A percentile compares a stretch with the other conserved stretches of the same genome.
Evolutionary conservation across 2,113 vertebrate species (phyloP).

Genomic region (Campylorhamphus procurvoides): DNA sequence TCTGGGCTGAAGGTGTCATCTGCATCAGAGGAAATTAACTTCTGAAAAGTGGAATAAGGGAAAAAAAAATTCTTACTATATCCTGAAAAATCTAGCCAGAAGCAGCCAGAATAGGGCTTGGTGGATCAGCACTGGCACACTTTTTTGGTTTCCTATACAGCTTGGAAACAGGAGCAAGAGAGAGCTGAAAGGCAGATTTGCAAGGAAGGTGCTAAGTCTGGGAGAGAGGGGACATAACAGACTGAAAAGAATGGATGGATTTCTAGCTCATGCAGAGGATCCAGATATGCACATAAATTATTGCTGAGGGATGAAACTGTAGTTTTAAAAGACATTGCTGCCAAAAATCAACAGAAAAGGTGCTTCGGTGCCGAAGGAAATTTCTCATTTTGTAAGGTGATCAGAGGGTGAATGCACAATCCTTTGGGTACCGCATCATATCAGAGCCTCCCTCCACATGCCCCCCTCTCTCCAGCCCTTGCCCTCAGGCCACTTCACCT

Average conservation of each 20-base stretch:
- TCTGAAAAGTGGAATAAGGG: neutral
- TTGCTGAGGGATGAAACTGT: neutral
- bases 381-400: neutral
- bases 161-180: neutral
- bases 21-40: neutral
- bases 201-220: neutral
- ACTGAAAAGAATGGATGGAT: neutral
- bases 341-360: neutral
- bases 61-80: neutral
- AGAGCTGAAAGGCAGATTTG: slow-evolving; percentile 25
- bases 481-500: neutral
- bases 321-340: neutral
- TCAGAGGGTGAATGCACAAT: neutral
- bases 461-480: neutral
- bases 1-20: neutral
- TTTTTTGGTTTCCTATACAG: slow-evolving; percentile 3
- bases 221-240: slow-evolving; percentile 4
- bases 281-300: neutral
- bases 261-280: neutral
- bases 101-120: neutral
- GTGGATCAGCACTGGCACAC: neutral
- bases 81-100: neutral
- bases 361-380: neutral
- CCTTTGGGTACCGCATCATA: rapidly evolving
- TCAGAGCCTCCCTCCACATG: neutral